Evolutionary conservation across 2,113 vertebrate genomes (phyloP).

Genomic region (Cariama cristata): DNA sequence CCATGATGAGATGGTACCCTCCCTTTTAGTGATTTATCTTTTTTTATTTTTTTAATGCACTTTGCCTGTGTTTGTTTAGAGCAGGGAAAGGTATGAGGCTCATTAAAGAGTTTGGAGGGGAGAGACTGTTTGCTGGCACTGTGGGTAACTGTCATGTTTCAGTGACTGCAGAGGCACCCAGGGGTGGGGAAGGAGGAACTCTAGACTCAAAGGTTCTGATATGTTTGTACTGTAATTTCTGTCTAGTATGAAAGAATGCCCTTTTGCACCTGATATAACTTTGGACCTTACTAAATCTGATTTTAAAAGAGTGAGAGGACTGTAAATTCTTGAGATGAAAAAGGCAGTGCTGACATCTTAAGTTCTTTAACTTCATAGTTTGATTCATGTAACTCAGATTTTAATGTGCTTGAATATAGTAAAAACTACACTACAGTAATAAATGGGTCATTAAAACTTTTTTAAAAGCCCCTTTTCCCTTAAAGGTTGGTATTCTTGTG

Average conservation of each 20-base stretch:
- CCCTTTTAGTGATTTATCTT: neutral
- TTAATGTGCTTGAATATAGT: slow-evolving; percentile 65
- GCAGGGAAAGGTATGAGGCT: slow-evolving; percentile 10
- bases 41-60: neutral
- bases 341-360: slow-evolving; percentile 27
- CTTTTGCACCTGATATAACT: slow-evolving; percentile 31
- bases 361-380: slow-evolving; percentile 42
- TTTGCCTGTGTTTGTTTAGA: neutral
- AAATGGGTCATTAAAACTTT: slow-evolving; percentile 57
- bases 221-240: slow-evolving; percentile 43
- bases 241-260: neutral
- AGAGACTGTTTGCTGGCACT: neutral
- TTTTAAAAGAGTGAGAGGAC: slow-evolving; percentile 37
- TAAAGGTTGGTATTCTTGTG: slow-evolving; percentile 73
- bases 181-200: neutral
- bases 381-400: slow-evolving; percentile 49
- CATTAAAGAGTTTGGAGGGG: neutral
- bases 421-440: slow-evolving; percentile 54
- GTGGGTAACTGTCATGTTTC: neutral
- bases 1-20: neutral
- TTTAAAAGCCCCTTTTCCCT: slow-evolving; percentile 38
- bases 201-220: neutral
- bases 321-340: slow-evolving; percentile 36
- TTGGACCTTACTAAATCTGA: slow-evolving; percentile 42
- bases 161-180: neutral